Evolutionary conservation across 2,888 invertebrate genomes (phyloP).

Genomic region (Malacosoma neustria): DNA sequence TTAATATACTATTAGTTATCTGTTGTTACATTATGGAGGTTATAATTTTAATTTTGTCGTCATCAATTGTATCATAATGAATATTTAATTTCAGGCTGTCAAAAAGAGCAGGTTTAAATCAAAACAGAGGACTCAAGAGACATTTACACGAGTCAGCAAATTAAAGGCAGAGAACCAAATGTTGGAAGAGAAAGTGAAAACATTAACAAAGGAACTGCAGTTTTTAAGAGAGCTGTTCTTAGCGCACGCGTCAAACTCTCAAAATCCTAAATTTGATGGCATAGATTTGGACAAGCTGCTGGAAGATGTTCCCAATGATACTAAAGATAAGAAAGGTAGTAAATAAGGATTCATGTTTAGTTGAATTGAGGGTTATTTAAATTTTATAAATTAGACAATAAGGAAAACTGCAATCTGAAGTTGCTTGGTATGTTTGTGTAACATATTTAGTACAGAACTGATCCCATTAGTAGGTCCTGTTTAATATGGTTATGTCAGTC

Average conservation of each 20-base stretch:
- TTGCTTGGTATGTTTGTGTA: too few relatives aligned
- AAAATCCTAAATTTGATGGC: slow-evolving; percentile 70
- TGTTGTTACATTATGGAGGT: too few relatives aligned
- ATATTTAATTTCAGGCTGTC: slow-evolving; percentile 85
- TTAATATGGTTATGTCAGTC: too few relatives aligned
- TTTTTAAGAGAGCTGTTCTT: slow-evolving; percentile 88
- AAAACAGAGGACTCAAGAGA: slow-evolving; percentile 84
- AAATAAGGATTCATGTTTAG: slow-evolving; percentile 14
- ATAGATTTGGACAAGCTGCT: slow-evolving; percentile 74
- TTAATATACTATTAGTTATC: too few relatives aligned
- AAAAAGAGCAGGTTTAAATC: slow-evolving; percentile 88
- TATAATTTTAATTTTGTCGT: too few relatives aligned
- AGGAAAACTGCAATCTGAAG: too few relatives aligned
- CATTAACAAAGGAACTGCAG: slow-evolving; percentile 85
- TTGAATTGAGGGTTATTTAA: too few relatives aligned
- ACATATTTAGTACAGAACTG: too few relatives aligned
- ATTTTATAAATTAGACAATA: too few relatives aligned
- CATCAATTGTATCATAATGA: too few relatives aligned
- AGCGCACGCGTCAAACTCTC: slow-evolving; percentile 82
- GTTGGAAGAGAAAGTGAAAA: slow-evolving; percentile 86
- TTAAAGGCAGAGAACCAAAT: slow-evolving; percentile 86
- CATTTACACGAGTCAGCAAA: slow-evolving; percentile 82
- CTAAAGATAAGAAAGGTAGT: slow-evolving; percentile 19
- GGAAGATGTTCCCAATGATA: slow-evolving; percentile 66
- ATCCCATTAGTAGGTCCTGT: too few relatives aligned